Conservation (phyloP, 2,113 vertebrate species). For the Tiliqua scincoides region DNA sequence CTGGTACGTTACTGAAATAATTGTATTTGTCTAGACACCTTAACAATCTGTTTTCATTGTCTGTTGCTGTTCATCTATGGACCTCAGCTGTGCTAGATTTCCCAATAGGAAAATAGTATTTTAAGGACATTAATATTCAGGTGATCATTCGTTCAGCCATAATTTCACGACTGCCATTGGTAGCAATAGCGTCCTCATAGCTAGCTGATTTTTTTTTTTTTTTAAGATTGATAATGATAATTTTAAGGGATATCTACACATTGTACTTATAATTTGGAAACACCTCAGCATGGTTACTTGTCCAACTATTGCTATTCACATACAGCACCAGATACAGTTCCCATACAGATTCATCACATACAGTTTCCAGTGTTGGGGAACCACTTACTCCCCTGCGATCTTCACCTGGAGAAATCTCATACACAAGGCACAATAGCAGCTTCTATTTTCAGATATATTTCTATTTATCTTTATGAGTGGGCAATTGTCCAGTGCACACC, state of each 20-base stretch:
- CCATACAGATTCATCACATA: no score
- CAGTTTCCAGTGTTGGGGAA: no score
- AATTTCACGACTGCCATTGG: slow-evolving; percentile 8
- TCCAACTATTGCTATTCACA: neutral
- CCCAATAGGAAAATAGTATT: slow-evolving; percentile 17
- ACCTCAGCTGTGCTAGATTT: slow-evolving; percentile 24
- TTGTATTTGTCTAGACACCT: slow-evolving; percentile 41
- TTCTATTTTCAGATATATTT: no score
- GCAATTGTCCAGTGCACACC: no score
- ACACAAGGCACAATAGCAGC: no score
- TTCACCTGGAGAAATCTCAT: no score
- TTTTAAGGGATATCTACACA: neutral
- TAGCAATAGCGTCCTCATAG: neutral
- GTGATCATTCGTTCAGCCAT: neutral
- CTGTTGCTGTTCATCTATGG: neutral
- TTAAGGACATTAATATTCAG: slow-evolving; percentile 12
- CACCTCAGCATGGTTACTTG: neutral
- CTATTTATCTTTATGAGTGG: no score
- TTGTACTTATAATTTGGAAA: neutral
- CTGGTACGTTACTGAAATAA: slow-evolving; percentile 26
- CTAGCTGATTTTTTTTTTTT: neutral
- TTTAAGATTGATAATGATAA: neutral
- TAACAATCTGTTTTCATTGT: slow-evolving; percentile 32
- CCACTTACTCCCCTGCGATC: no score
- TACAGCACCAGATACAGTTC: no score